These are phyloP conservation scores for Aphidius gifuensis DNA, from an alignment of 1,140 invertebrate genomes.

Conservation along the genomic window DNA sequence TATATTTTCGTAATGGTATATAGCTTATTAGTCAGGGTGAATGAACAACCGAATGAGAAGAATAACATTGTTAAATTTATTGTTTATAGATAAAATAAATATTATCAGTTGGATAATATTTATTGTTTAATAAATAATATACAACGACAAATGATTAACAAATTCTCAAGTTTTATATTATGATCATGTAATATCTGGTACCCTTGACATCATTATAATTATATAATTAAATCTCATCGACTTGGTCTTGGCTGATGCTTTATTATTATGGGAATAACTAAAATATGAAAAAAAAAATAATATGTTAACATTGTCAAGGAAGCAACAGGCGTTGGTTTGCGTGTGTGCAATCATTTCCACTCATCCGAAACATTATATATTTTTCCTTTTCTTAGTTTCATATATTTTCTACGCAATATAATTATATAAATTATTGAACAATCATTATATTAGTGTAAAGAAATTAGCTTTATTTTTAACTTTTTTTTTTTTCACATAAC, in stretches of 20 bases:
- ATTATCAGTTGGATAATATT: neutral
- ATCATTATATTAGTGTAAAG: no score
- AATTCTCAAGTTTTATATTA: slow-evolving; percentile 10
- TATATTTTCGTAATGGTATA: neutral
- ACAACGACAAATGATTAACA: neutral
- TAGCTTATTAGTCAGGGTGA: neutral
- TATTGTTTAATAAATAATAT: slow-evolving; percentile 2
- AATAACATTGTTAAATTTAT: neutral
- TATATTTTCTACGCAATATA: neutral
- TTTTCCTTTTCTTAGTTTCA: neutral
- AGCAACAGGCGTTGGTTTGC: neutral
- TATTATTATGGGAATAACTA: slow-evolving; percentile 9
- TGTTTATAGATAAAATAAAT: neutral
- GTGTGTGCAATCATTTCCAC: neutral
- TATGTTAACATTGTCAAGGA: neutral
- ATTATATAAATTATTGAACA: slow-evolving; percentile 7
- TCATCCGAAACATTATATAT: slow-evolving; percentile 1
- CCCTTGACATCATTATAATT: slow-evolving; percentile 42
- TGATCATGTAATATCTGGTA: slow-evolving; percentile 28
- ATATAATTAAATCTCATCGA: slow-evolving; percentile 39
- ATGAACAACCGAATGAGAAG: neutral
- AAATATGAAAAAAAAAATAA: neutral
- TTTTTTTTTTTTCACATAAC: slow-evolving; percentile 6
- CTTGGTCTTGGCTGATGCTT: slow-evolving; percentile 11
- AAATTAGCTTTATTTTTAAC: no score